Evolutionary conservation across 2,888 invertebrate genomes (phyloP).

Genomic region (Drosophila crucigera): DNA sequence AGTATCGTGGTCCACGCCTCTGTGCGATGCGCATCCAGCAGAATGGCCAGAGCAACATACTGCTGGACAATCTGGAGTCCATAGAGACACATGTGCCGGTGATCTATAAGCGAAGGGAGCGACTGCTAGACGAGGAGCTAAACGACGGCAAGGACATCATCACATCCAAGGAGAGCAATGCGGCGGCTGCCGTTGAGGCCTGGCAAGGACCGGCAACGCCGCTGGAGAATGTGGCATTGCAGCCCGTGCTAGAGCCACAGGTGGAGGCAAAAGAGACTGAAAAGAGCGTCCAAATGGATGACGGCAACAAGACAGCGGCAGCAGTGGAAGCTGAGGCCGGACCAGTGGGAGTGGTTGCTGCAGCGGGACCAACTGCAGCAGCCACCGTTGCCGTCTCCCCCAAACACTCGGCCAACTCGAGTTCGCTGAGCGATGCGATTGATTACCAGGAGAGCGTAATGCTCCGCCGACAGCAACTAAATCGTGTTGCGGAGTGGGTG

Average conservation of each 20-base stretch:
- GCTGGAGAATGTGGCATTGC: conserved; percentile 60
- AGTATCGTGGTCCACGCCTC: conserved; percentile 88
- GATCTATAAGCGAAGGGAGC: conserved; percentile 88
- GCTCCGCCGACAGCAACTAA: conserved; percentile 88
- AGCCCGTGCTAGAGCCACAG: conserved; percentile 73
- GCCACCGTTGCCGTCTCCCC: conserved; percentile 60
- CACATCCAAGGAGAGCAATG: conserved; percentile 82
- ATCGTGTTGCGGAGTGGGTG: conserved; percentile 92
- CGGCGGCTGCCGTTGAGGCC: conserved; percentile 70
- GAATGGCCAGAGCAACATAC: conserved; percentile 92
- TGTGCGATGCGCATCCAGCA: conserved; percentile 92
- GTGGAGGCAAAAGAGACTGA: conserved; percentile 71
- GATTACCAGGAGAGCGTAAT: conserved; percentile 86
- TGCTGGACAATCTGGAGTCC: conserved; percentile 91
- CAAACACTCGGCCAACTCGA: conserved; percentile 82
- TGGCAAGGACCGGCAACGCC: conserved; percentile 70
- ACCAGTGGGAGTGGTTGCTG: neutral
- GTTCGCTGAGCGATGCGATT: conserved; percentile 83
- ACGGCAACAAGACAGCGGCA: conserved; percentile 9
- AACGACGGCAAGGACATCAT: conserved; percentile 85
- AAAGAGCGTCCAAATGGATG: conserved; percentile 33
- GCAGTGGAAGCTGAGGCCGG: neutral
- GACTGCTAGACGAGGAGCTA: conserved; percentile 84
- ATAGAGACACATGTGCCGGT: conserved; percentile 88
- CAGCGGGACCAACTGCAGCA: neutral